Base-by-base conservation (phyloP, 2,113 vertebrate genomes). In the Corvus moneduloides region DNA sequence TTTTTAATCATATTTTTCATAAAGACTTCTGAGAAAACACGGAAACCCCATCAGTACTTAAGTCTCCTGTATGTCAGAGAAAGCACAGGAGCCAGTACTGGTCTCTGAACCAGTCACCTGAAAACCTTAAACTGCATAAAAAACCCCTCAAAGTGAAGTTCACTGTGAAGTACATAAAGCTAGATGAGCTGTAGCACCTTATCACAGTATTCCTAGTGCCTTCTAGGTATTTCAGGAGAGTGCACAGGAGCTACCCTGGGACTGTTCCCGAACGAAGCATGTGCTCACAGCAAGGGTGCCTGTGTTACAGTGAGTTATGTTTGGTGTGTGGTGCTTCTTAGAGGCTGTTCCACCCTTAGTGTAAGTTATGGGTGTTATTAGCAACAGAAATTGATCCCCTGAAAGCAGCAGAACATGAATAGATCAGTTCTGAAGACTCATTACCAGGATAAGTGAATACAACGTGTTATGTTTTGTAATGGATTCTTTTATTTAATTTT, bases 401-500 rank as follows among this genome's bases (percentile, higher is more conserved):
- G 59, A 37, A 91, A 86, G 85, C 16, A 59, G 48, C 39, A 22
- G 52, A 62, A 71, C 78, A 27, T 39, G 89, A 91, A 83, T 41
- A 87, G 85, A 80, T 86, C 39, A 33, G 39, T 59, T 90, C 55
- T 71, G 82, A 86, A 81, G 85, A 86, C 72, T 96, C 61, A 71
- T 93, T 90, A 83, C 67, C 68, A 71, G 79, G 23, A 55, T 63
- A 89, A 93, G 55, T 0, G 1, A 88, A 48, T 75, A 71, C 52
- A 61, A 68, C 55, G 32, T 62, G 44, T 76, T 86, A 48, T 66
- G 72, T 54, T 93, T 80, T 76, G 41, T 58, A 81, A 91, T 90
- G 73, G 71, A 55, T 46, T 94, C n/a, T 91, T 92, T 81, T 72
- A 73, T 84, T 94, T 96, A 21, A 55, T 92, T 95, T 69, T 87